A percentile compares a stretch with the other conserved stretches of the same genome.
phyloP scores from a whole-genome alignment of 2,797 vertebrate genomes.

The Tamandua tetradactyla region DNA sequence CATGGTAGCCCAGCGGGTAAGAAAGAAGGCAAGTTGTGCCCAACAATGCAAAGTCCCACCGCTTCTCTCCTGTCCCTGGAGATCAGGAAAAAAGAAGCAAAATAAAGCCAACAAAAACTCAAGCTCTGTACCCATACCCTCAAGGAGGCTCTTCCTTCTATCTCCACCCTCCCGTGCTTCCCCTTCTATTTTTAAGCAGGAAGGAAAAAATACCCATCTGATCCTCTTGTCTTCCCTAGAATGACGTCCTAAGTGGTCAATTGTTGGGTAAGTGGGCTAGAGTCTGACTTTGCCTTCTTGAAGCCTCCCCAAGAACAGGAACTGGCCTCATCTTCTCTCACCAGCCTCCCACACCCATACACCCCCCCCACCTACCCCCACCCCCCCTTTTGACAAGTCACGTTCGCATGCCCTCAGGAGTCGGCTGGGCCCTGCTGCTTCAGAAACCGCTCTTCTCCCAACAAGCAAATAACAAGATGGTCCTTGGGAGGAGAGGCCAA shows the following conservation, averaged over 20 bases:
- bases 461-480: neutral
- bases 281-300: rapidly evolving
- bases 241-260: neutral
- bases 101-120: neutral
- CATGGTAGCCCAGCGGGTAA: neutral
- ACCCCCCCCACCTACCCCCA: too few species aligned
- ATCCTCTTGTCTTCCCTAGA: too few species aligned
- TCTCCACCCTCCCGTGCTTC: neutral
- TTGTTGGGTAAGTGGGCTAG: too few species aligned
- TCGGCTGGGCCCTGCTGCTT: neutral
- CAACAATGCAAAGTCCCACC: too few species aligned
- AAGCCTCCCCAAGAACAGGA: neutral
- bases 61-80: neutral
- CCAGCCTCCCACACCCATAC: neutral
- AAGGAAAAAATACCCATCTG: neutral
- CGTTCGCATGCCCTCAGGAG: neutral
- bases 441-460: rapidly evolving
- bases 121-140: neutral
- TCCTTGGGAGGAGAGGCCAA: rapidly evolving
- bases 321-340: neutral
- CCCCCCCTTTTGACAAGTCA: neutral
- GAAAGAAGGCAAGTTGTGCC: neutral
- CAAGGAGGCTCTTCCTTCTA: neutral
- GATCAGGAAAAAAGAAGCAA: neutral
- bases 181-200: neutral